Percentiles rank a stretch among this genome's conserved stretches.
Conservation (phyloP, 2,888 invertebrate genomes). For the Resseliella maxima region DNA sequence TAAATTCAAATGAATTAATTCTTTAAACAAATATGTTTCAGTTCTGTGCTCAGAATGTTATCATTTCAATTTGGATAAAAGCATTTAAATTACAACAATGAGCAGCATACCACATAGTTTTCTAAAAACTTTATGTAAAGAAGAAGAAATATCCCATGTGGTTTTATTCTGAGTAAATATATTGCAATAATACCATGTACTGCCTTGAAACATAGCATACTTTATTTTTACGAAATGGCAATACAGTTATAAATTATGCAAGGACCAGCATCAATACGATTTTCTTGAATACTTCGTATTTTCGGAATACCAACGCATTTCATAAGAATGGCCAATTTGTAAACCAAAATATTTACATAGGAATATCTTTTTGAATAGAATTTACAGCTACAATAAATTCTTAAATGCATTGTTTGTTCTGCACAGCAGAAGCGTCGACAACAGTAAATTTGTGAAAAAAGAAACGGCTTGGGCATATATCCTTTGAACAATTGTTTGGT, state of each 20-base stretch:
- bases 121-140: no score
- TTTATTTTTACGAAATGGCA: constrained; percentile 1
- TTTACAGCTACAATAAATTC: constrained; percentile 54
- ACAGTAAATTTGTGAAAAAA: neutral
- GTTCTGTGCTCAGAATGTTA: no score
- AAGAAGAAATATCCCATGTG: constrained; percentile 1
- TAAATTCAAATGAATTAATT: no score
- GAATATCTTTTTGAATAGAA: constrained; percentile 29
- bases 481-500: constrained; percentile 29
- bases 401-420: neutral
- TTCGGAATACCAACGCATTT: neutral
- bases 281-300: neutral
- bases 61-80: no score
- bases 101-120: no score
- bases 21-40: no score
- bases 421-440: neutral
- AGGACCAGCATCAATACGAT: constrained; percentile 16
- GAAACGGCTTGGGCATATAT: neutral
- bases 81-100: no score
- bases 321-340: neutral
- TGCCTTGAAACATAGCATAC: neutral
- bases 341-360: constrained; percentile 55
- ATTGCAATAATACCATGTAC: neutral
- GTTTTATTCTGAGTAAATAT: neutral
- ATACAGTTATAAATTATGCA: constrained; percentile 53